Base-by-base conservation (phyloP, 2,797 vertebrate genomes). In the Artibeus jamaicensis region DNA sequence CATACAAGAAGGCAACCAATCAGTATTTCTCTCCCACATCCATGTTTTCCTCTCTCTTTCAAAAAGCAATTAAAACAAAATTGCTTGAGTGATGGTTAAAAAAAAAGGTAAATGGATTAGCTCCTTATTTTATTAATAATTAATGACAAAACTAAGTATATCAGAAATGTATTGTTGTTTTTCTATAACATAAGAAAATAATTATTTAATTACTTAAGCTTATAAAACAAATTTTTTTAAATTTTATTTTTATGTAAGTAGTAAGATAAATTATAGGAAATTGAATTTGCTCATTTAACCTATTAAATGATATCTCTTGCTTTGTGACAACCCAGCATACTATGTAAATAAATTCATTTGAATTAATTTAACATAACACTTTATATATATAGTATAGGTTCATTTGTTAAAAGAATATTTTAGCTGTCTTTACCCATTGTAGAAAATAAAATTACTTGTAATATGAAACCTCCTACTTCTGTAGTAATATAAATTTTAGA, bases 361-460 rank as follows among this genome's bases (percentile, higher is more conserved):
- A 16, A 19, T 34, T 53, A 50, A 71, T 42, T 44, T 78, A 78
- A 85, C 8, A 48, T 78, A 73, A 12, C 6, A 79, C 18, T 91
- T 77, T 32, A 71, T 46, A 79, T 18, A 77, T 29, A 22, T 37
- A 76, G 32, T 2, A 2, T 67, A 76, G 16, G 4, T 78, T 95
- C 39, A 86, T 42, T 92, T 92, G 19, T 90, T 44, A 57, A 93
- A 18, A 83, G 46, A 86, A 62, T n/a, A 89, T 77, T 86, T 91
- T 48, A 12, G 24, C 26, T 70, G 32, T 3, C 15, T 67, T 94
- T 91, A n/a, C 4, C 71, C 21, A 44, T 6, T 42, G 0, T 44
- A 84, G 77, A 73, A 78, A 71, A 92, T 70, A 88, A 95, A 94
- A 46, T 86, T 78, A 86, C 10, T 82, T 81, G 14, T 67, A 85